Evolutionary conservation across 2,888 invertebrate genomes (phyloP).

Genomic region (Philopedon plagiatum): DNA sequence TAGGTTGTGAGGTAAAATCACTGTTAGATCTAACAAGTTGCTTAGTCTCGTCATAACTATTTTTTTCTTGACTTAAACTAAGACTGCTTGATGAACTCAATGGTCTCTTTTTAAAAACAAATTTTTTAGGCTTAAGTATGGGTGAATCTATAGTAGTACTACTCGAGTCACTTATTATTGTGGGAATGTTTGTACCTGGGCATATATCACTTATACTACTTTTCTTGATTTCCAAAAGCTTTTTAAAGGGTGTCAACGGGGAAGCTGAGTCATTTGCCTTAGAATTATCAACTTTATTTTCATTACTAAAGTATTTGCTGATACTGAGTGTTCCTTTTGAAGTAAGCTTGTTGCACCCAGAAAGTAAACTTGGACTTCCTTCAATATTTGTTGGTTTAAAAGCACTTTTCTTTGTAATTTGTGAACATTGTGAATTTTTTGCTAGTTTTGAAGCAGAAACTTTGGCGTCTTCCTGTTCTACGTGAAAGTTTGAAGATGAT

Average conservation of each 20-base stretch:
- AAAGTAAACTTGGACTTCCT: conserved; percentile 29
- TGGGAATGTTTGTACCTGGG: background rate
- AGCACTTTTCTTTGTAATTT: background rate
- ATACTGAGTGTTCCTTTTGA: conserved; percentile 12
- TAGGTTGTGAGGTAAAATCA: background rate
- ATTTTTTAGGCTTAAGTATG: conserved; percentile 52
- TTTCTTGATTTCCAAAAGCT: conserved; percentile 6
- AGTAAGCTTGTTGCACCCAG: background rate
- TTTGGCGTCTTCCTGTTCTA: background rate
- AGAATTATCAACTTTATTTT: background rate
- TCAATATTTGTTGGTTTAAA: background rate
- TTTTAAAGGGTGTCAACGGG: conserved; percentile 12
- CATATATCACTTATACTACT: background rate
- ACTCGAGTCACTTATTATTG: background rate
- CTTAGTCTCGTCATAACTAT: conserved; percentile 35
- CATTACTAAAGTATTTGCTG: conserved; percentile 23
- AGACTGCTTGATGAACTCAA: conserved; percentile 36
- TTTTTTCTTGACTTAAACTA: conserved; percentile 15
- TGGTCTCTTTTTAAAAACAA: conserved; percentile 54
- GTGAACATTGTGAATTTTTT: background rate
- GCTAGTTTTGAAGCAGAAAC: background rate
- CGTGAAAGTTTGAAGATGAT: background rate
- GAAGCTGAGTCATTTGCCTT: background rate
- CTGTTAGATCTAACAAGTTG: background rate
- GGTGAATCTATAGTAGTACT: conserved; percentile 26